phyloP scores from a whole-genome alignment of 37 sponge, comb jelly and placozoan genomes.

The Eunapius fragilis region DNA sequence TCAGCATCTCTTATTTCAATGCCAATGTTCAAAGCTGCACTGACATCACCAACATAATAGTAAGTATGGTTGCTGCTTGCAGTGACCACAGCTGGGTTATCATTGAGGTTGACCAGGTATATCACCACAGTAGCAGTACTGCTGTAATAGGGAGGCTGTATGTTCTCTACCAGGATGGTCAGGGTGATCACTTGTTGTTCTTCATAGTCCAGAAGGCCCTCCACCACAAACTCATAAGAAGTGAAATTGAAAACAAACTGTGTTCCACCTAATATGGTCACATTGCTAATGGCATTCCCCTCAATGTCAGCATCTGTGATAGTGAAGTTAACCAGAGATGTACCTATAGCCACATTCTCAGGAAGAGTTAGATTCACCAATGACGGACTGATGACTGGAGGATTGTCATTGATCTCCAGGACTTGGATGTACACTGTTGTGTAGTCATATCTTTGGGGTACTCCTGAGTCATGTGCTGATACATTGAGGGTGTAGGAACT shows the following conservation, averaged over 20 bases:
- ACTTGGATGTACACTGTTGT: conserved; percentile 36
- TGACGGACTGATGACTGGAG: conserved; percentile 34
- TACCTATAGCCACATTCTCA: conserved; percentile 28
- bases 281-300: conserved; percentile 9
- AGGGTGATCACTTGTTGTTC: conserved; percentile 11
- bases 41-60: not conserved
- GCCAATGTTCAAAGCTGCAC: conserved; percentile 29
- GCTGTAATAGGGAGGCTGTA: conserved; percentile 28
- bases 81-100: conserved; percentile 62
- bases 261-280: conserved; percentile 1
- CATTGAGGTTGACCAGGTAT: conserved; percentile 67
- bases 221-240: conserved; percentile 25
- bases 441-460: not conserved
- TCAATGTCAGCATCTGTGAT: conserved; percentile 52
- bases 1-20: conserved; percentile 57
- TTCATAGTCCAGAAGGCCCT: conserved; percentile 72
- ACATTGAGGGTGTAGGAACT: conserved; percentile 44
- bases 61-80: not conserved
- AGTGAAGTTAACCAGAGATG: conserved; percentile 22
- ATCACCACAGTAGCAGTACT: conserved; percentile 29
- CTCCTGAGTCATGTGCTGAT: conserved; percentile 16
- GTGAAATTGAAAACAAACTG: not conserved
- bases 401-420: conserved; percentile 65
- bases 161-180: conserved; percentile 40
- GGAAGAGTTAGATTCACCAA: conserved; percentile 7